Conservation (phyloP, 2,797 vertebrate genomes). For the Alca torda region DNA sequence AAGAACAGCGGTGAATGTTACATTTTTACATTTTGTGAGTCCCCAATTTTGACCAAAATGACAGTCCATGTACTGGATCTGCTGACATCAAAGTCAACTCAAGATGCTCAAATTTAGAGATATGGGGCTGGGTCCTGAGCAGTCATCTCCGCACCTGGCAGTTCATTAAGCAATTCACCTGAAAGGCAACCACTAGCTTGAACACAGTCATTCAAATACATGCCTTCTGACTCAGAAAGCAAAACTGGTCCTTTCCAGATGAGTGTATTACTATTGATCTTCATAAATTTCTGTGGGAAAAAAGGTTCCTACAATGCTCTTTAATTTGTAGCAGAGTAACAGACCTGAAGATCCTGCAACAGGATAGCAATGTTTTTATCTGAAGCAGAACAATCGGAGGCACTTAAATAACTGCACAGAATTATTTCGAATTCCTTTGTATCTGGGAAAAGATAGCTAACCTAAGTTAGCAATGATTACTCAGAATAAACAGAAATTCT, state of each 20-base stretch:
- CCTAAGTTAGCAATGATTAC: neutral
- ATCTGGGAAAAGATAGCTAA: neutral
- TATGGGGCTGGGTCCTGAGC: neutral
- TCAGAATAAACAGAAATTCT: neutral
- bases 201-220: neutral
- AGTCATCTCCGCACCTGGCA: accelerated
- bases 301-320: neutral
- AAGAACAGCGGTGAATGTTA: neutral
- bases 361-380: neutral
- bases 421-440: neutral
- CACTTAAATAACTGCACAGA: neutral
- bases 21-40: neutral
- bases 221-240: neutral
- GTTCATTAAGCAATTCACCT: neutral
- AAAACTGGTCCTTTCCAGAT: neutral
- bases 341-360: neutral
- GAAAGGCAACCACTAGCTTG: neutral
- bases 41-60: neutral
- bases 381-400: neutral
- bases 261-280: neutral
- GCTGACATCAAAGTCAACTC: neutral
- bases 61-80: accelerated
- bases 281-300: neutral
- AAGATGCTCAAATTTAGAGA: neutral
- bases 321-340: neutral